Conservation (phyloP, 2,888 invertebrate genomes). For the Drosophila mulleri region DNA sequence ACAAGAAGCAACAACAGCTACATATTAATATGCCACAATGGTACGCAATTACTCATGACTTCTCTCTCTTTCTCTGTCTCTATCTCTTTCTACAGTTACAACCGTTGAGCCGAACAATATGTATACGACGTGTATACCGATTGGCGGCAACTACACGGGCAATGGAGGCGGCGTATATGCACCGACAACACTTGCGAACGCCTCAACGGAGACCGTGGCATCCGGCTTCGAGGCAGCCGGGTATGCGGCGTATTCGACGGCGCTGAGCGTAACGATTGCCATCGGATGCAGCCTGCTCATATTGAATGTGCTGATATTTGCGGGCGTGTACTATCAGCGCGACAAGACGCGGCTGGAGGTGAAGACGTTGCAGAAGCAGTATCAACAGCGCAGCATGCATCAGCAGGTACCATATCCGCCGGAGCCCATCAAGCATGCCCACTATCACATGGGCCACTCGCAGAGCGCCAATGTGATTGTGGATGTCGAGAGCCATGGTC, state of each 20-base stretch:
- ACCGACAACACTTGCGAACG: slow-evolving; percentile 87
- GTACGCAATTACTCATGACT: background rate
- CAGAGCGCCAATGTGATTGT: slow-evolving; percentile 93
- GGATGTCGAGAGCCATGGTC: slow-evolving; percentile 90
- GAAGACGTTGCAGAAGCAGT: slow-evolving; percentile 90
- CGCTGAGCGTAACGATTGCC: slow-evolving; percentile 96
- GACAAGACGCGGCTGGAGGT: slow-evolving; percentile 94
- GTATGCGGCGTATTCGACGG: slow-evolving; percentile 95
- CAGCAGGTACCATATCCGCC: slow-evolving; percentile 87
- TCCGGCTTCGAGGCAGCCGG: slow-evolving; percentile 93
- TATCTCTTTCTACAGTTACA: slow-evolving; percentile 75
- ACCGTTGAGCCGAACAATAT: slow-evolving; percentile 85
- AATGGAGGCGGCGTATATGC: slow-evolving; percentile 84
- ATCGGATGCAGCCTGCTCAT: slow-evolving; percentile 97
- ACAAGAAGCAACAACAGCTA: slow-evolving; percentile 7
- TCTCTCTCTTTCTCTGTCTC: background rate
- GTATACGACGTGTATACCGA: slow-evolving; percentile 86
- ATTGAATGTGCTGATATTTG: slow-evolving; percentile 96
- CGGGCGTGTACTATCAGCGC: slow-evolving; percentile 96
- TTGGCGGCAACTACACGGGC: slow-evolving; percentile 84
- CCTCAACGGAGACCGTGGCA: slow-evolving; percentile 90
- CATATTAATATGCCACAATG: slow-evolving; percentile 48
- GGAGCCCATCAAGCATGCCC: slow-evolving; percentile 92
- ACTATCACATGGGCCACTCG: slow-evolving; percentile 91
- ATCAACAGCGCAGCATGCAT: slow-evolving; percentile 89